A percentile compares a stretch with the other conserved stretches of the same genome.
These are phyloP conservation scores for Donacobius atricapilla DNA, from an alignment of 2,113 vertebrate species.

Conservation along the genomic window DNA sequence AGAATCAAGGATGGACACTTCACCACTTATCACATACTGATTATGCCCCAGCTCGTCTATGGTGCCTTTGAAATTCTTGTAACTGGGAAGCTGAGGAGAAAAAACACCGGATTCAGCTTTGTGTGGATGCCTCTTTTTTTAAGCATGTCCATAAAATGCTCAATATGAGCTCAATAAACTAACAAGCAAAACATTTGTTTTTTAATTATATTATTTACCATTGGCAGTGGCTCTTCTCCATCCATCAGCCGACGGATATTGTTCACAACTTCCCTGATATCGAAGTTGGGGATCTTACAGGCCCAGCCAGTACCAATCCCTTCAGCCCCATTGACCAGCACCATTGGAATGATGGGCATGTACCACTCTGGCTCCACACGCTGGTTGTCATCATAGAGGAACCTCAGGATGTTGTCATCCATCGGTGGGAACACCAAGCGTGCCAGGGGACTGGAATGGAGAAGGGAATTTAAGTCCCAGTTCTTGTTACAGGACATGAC, in stretches of 20 bases:
- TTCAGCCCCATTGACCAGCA: slow-evolving; percentile 91
- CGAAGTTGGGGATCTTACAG: slow-evolving; percentile 90
- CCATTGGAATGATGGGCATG: slow-evolving; percentile 91
- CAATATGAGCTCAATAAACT: neutral
- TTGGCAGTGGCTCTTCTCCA: slow-evolving; percentile 85
- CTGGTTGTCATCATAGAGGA: slow-evolving; percentile 94
- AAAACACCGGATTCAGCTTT: neutral
- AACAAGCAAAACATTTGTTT: fast-evolving
- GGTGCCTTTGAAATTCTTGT: slow-evolving; percentile 93
- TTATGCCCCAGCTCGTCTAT: slow-evolving; percentile 87
- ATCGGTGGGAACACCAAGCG: slow-evolving; percentile 86
- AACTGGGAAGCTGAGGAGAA: slow-evolving; percentile 85
- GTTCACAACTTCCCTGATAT: slow-evolving; percentile 87
- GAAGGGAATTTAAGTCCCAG: neutral
- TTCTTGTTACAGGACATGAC: neutral
- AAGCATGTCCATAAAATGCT: neutral
- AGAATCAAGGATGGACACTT: slow-evolving; percentile 89
- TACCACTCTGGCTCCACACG: slow-evolving; percentile 98
- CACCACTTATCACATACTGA: slow-evolving; percentile 88
- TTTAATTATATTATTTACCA: slow-evolving; percentile 76
- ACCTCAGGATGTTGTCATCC: slow-evolving; percentile 89
- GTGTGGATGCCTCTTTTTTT: neutral
- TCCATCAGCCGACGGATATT: slow-evolving; percentile 89
- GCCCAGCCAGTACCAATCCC: slow-evolving; percentile 98
- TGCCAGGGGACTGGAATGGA: slow-evolving; percentile 78